These are phyloP conservation scores for Chymomyza caudatula DNA, from an alignment of 2,888 invertebrate species.

Conservation along the genomic window DNA sequence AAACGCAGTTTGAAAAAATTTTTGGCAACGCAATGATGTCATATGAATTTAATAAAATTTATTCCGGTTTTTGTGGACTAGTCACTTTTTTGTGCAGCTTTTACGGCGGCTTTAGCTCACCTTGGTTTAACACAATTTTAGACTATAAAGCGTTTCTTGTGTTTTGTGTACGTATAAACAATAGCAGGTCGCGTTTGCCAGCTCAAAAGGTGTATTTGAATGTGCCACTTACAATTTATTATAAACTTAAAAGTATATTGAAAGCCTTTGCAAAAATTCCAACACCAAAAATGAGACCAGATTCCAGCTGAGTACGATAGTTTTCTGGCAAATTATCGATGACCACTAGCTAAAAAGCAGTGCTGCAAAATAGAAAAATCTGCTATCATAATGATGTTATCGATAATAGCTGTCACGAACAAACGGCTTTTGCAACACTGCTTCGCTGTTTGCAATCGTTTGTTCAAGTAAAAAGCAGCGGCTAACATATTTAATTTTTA, in stretches of 20 bases:
- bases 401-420: not conserved
- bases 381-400: not conserved
- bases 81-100: constrained; percentile 13
- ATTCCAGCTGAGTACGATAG: not conserved
- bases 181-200: not conserved
- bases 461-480: not conserved
- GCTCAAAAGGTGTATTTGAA: not conserved
- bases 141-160: constrained; percentile 13
- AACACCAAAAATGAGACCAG: not conserved
- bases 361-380: not conserved
- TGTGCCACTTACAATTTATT: constrained; percentile 11
- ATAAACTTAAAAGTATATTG: constrained; percentile 7
- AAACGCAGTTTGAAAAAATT: constrained; percentile 31
- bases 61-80: constrained; percentile 11
- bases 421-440: not conserved
- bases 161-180: not conserved
- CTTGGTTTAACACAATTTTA: not conserved
- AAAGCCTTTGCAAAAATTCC: not conserved
- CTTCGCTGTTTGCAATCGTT: not conserved
- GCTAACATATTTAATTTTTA: not conserved
- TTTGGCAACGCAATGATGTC: constrained; percentile 50
- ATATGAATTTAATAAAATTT: constrained; percentile 51
- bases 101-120: constrained; percentile 1
- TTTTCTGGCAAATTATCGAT: not conserved
- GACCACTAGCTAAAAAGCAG: not conserved